Conservation (phyloP, 2,113 vertebrate species). For the Neodon shergylaensis region DNA sequence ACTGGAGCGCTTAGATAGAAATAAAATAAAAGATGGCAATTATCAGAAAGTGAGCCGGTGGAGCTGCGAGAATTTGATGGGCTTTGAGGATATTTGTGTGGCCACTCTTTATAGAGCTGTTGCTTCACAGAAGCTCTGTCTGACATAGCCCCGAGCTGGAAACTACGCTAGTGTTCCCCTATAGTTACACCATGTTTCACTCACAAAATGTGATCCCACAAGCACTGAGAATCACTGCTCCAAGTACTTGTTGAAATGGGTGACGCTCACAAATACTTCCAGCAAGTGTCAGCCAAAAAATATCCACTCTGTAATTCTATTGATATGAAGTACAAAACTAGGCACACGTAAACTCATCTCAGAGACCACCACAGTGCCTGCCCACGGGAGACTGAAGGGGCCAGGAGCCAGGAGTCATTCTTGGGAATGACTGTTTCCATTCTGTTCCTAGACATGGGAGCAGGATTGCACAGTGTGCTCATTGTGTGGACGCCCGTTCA, state of each 20-base stretch:
- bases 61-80: neutral
- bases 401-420: neutral
- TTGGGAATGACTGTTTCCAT: neutral
- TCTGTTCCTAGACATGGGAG: slow-evolving; percentile 3
- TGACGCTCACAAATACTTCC: neutral
- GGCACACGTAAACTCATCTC: neutral
- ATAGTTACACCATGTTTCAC: neutral
- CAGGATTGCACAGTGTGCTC: neutral
- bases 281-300: neutral
- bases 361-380: neutral
- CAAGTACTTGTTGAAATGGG: neutral
- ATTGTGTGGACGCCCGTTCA: neutral
- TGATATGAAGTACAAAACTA: slow-evolving; percentile 7
- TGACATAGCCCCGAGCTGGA: neutral
- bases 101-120: neutral
- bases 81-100: neutral
- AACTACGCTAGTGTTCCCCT: neutral
- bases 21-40: neutral
- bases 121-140: neutral
- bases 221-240: neutral
- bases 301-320: neutral
- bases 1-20: slow-evolving; percentile 1
- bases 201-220: neutral
- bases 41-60: neutral
- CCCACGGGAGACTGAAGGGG: neutral